phyloP scores from a whole-genome alignment of 2,113 vertebrate species.

The Stegostoma tigrinum region DNA sequence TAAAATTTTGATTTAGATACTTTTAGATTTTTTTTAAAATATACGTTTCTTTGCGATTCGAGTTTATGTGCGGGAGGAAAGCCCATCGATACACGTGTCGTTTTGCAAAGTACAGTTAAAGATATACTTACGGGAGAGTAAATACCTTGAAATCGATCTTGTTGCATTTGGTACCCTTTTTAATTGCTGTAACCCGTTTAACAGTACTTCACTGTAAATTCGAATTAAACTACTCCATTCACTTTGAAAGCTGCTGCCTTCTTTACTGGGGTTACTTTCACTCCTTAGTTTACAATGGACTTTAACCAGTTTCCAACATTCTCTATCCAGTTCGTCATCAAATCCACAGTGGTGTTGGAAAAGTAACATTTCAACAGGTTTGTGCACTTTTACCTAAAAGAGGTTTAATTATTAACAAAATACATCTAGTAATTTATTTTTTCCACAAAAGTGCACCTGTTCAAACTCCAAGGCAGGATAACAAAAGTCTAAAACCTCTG shows the following conservation, averaged over 20 bases:
- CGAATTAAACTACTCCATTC: neutral
- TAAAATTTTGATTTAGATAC: neutral
- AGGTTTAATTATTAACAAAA: conserved; percentile 36
- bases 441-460: conserved; percentile 23
- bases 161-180: conserved; percentile 28
- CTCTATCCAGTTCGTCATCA: neutral
- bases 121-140: neutral
- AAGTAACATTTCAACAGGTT: neutral
- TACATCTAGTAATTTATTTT: neutral
- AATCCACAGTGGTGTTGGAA: neutral
- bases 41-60: neutral
- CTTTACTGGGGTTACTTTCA: neutral
- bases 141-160: neutral
- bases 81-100: neutral
- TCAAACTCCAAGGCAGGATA: neutral
- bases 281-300: neutral
- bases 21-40: neutral
- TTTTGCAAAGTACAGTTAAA: neutral
- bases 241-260: neutral
- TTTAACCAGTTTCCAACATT: neutral
- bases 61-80: neutral
- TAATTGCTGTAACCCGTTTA: neutral
- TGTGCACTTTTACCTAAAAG: neutral
- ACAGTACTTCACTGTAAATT: neutral
- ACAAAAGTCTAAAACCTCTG: neutral